These are phyloP conservation scores for Ichneumon xanthorius DNA, from an alignment of 2,888 invertebrate species.

Conservation along the genomic window DNA sequence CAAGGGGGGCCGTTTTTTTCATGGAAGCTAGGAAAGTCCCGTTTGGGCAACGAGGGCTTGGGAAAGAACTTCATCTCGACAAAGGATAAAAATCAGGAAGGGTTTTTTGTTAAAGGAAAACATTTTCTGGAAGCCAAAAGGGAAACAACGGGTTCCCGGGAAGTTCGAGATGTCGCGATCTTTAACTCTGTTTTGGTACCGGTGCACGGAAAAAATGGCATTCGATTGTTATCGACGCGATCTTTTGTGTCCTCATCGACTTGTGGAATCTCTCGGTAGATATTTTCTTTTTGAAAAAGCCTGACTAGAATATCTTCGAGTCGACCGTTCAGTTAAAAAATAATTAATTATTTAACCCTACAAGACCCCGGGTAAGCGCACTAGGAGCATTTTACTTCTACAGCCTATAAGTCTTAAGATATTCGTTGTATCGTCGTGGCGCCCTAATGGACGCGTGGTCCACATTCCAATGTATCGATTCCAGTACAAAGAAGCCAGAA, in stretches of 20 bases:
- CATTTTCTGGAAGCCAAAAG: slow-evolving; percentile 2
- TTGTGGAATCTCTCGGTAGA: not conserved
- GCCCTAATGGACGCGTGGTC: not conserved
- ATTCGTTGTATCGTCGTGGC: not conserved
- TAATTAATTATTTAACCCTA: not conserved
- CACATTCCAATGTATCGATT: not conserved
- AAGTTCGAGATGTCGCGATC: slow-evolving; percentile 15
- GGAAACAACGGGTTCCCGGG: not conserved
- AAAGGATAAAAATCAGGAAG: slow-evolving; percentile 19
- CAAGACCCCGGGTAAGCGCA: not conserved
- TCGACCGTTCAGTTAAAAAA: not conserved
- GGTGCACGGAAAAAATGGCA: slow-evolving; percentile 48
- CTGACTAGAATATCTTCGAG: not conserved
- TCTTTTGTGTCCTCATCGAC: not conserved
- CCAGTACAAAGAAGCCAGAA: not conserved
- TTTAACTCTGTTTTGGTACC: slow-evolving; percentile 59
- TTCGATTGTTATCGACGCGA: slow-evolving; percentile 56
- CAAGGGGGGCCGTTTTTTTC: not conserved
- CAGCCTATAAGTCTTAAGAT: not conserved
- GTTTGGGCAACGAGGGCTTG: slow-evolving; percentile 29
- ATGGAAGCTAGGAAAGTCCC: slow-evolving; percentile 36
- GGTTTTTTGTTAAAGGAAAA: slow-evolving; percentile 33
- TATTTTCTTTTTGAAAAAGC: slow-evolving; percentile 8
- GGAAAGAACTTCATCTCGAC: slow-evolving; percentile 44
- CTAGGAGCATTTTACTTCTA: not conserved